Evolutionary conservation across 2,888 invertebrate species (phyloP).

Genomic region (Orchestes rusci): DNA sequence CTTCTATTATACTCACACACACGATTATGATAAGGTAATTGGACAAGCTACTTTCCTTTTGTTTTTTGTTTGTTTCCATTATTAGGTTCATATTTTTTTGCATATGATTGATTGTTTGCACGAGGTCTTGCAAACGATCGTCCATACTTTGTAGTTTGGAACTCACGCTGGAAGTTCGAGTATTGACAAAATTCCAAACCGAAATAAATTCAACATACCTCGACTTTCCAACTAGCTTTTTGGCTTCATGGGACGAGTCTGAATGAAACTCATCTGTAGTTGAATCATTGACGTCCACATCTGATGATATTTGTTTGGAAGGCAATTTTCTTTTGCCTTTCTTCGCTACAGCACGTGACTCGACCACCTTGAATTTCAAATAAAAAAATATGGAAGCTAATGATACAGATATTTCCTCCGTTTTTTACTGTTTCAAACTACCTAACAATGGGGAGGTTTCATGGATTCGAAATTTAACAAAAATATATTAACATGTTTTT

Average conservation of each 20-base stretch:
- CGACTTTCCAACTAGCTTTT: slow-evolving; percentile 31
- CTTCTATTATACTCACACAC: slow-evolving; percentile 33
- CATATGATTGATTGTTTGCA: slow-evolving; percentile 35
- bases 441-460: no score
- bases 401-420: no score
- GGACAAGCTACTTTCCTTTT: no score
- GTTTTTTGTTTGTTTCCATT: slow-evolving; percentile 29
- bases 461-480: no score
- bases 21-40: slow-evolving; percentile 33
- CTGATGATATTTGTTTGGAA: slow-evolving; percentile 47
- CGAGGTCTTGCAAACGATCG: slow-evolving; percentile 35
- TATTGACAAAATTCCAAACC: background rate
- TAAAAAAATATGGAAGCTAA: no score
- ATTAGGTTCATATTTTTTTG: slow-evolving; percentile 35
- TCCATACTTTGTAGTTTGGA: slow-evolving; percentile 38
- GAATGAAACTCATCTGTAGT: slow-evolving; percentile 42
- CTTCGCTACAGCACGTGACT: slow-evolving; percentile 48
- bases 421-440: no score
- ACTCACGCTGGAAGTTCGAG: slow-evolving; percentile 32
- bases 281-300: slow-evolving; percentile 47
- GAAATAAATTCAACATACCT: background rate
- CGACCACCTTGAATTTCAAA: slow-evolving; percentile 34
- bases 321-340: slow-evolving; percentile 47
- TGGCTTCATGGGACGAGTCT: slow-evolving; percentile 39
- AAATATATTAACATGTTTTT: no score